Conservation (phyloP, 1,140 invertebrate genomes). For the Rhopalosiphum maidis region DNA sequence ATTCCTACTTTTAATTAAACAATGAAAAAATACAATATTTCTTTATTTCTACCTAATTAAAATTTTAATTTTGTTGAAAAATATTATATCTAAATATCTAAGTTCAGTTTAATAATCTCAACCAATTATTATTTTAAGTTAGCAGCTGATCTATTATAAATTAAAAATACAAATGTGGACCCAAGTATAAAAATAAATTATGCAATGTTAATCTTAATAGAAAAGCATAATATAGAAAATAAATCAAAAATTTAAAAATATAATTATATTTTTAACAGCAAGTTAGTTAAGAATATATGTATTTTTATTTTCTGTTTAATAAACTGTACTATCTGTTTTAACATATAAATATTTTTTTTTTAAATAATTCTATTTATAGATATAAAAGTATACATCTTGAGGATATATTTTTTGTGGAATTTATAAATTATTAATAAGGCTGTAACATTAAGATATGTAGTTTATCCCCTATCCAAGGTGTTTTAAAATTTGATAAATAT, state of each 20-base stretch:
- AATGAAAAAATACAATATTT: background rate
- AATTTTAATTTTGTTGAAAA: constrained; percentile 17
- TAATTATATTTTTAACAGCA: background rate
- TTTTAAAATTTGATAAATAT: background rate
- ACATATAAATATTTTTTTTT: background rate
- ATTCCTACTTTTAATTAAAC: constrained; percentile 15
- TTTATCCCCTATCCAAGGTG: background rate
- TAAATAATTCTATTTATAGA: background rate
- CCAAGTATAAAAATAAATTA: background rate
- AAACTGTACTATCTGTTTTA: background rate
- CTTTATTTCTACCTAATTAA: background rate
- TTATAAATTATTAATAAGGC: background rate
- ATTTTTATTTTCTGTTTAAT: background rate
- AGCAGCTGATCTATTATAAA: background rate
- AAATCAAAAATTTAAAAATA: background rate
- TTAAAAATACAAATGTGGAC: background rate
- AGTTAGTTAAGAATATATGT: background rate
- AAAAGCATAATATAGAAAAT: background rate
- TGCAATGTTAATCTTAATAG: background rate
- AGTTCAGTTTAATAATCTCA: background rate
- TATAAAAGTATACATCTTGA: background rate
- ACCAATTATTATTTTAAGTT: background rate
- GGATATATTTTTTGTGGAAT: background rate
- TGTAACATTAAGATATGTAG: background rate
- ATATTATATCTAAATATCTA: background rate